Evolutionary conservation across 37 sponge, comb jelly and placozoan species (phyloP), one percentile per base, ranked within the genome.

Genomic region (Crambe crambe): DNA sequence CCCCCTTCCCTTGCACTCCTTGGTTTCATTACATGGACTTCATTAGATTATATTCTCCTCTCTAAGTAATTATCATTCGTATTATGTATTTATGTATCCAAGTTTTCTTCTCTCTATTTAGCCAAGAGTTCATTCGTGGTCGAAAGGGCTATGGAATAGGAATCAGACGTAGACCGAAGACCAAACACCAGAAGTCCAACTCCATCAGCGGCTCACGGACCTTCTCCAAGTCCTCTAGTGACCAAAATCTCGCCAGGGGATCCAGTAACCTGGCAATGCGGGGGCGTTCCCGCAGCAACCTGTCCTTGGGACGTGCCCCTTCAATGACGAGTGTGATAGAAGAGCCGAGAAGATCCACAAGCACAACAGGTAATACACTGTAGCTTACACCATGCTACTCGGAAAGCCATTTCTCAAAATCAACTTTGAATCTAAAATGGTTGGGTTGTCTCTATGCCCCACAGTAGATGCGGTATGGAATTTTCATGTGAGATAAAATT

Each of bases 281-380:
- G 22, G 88, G 88, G 22, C 70, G 72, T 25, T 78, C 80, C 68
- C 54, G 78, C 40, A 81, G 82, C 70, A 81, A 87, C 56, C 71
- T 87, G 5, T 81, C 88, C 20, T 79, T 86, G 42, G 73, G 78
- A 38, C 61, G 25, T 30, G 88, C 88, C 27, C 76, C 75, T 31
- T 87, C 88, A 27, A 87, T 87, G 88, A 81, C 70, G 29, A 75
- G 77, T 59, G 82, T 87, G 0, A 41, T 36, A 1, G 88, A 87
- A 66, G 88, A 87, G 41, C 77, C 78, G 0, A 42, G 80, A 73
- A 42, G 79, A 61, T 77, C 85, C 15, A 77, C 78, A 1, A 77
- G 78, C 36, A 77, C 61, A 17, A 62, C 70, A 59, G 62, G 85
- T 85, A 27, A 83, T 75, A 47, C 6, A n/a, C n/a, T n/a, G n/a